Evolutionary conservation across 64 coral and sea anemone genomes (phyloP), one percentile per base, ranked within the genome.

Genomic region (Actinia equina): DNA sequence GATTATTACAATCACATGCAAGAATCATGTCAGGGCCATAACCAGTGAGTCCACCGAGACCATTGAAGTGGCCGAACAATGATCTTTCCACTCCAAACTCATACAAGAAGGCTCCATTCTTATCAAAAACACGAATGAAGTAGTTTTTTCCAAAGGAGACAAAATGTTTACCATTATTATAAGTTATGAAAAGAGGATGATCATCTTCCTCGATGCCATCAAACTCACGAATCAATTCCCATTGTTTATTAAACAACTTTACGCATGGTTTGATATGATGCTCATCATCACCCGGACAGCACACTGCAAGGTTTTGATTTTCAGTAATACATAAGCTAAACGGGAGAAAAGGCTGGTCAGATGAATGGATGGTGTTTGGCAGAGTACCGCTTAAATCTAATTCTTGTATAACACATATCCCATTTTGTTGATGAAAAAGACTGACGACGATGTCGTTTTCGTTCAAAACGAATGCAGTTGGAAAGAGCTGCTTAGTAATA

Each of bases 381-480:
- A 23, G 18, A 79, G 42, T 79, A 79, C 77, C 77, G 17, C 45
- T 46, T 13, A 79, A 44, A 70, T 96, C 85, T 78, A 93, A 93
- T 15, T 92, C 77, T 49, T 96, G 19, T 69, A n/a, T n/a, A n/a
- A n/a, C n/a, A n/a, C n/a, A n/a, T n/a, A n/a, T n/a, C n/a, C n/a
- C n/a, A n/a, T n/a, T n/a, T n/a, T n/a, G n/a, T n/a, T n/a, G 2
- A 79, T 7, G 5, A 17, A 86, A 67, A 13, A 69, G 63, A 83
- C 89, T 53, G n/a, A 95, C 80, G 13, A 89, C 87, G 65, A 76
- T 46, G 26, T 87, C 88, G n/a, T 67, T 63, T 2, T 69, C 63
- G 8, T 87, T 89, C 64, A 63, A 95, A 1, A 90, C 87, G 54
- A 92, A 67, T 42, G 86, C 94, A 65, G 94, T 89, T 26, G 90